These are phyloP conservation scores for Pseudoatta argentina DNA, from an alignment of 1,140 invertebrate species.

Conservation along the genomic window DNA sequence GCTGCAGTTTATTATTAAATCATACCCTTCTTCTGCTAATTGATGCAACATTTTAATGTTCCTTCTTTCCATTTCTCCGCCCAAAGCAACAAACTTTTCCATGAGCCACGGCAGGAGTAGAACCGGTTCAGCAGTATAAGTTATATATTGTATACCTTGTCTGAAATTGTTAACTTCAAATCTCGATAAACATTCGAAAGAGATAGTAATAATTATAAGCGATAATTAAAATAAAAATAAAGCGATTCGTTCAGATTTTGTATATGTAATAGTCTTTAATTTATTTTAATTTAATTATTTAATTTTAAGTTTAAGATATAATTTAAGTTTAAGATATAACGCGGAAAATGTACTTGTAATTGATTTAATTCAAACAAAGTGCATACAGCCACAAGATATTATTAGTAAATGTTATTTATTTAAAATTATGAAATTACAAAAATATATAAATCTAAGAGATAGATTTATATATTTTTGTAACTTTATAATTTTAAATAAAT, in stretches of 20 bases:
- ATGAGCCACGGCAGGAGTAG: conserved; percentile 88
- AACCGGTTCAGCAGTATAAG: conserved; percentile 88
- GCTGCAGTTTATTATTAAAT: conserved; percentile 92
- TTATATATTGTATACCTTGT: conserved; percentile 87
- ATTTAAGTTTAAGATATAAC: conserved; percentile 22
- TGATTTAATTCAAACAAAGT: conserved; percentile 20
- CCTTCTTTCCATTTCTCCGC: conserved; percentile 86
- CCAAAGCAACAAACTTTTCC: conserved; percentile 87
- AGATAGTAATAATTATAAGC: neutral
- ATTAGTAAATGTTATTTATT: no score
- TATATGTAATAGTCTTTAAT: neutral
- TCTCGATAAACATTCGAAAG: neutral
- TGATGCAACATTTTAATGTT: conserved; percentile 87
- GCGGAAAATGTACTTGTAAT: conserved; percentile 85
- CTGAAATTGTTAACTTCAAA: conserved; percentile 82
- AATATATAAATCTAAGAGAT: no score
- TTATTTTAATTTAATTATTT: neutral
- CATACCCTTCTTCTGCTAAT: conserved; percentile 86
- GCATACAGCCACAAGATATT: no score
- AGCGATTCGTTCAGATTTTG: neutral
- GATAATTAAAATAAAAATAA: conserved; percentile 25
- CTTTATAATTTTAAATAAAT: no score
- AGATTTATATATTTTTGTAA: no score
- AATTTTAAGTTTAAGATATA: no score
- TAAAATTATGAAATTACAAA: no score